These are phyloP conservation scores for Eidolon helvum DNA, from an alignment of 2,113 vertebrate genomes.

Conservation along the genomic window DNA sequence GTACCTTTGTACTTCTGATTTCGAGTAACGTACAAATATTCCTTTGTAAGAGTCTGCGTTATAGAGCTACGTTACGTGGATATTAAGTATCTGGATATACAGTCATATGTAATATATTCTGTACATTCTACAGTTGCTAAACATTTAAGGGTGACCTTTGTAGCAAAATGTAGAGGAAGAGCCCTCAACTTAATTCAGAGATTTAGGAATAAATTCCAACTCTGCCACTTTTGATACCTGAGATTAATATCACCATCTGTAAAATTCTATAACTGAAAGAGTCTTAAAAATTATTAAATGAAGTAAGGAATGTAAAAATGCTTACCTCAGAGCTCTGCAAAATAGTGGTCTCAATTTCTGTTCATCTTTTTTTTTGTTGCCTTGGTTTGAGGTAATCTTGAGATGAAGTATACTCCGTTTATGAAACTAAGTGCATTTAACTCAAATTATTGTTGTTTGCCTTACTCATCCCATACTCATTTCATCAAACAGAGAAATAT, in stretches of 20 bases:
- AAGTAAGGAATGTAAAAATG: neutral
- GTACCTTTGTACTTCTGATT: neutral
- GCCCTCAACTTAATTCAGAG: neutral
- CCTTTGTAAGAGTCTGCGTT: neutral
- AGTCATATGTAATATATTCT: neutral
- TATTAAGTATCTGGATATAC: neutral
- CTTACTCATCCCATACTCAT: neutral
- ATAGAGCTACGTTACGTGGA: neutral
- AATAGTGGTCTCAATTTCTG: neutral
- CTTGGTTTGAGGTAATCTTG: neutral
- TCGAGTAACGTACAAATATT: neutral
- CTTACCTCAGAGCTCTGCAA: neutral
- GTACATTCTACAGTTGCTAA: neutral
- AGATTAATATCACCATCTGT: neutral
- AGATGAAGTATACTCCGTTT: neutral
- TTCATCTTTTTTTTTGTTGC: neutral
- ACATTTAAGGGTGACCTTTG: neutral
- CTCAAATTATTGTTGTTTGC: too few relatives aligned
- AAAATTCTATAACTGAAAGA: neutral
- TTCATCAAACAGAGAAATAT: too few relatives aligned
- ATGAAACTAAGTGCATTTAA: neutral
- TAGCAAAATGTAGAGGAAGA: neutral
- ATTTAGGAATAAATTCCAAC: neutral
- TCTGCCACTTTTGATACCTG: neutral
- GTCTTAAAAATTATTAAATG: neutral